Evolutionary conservation across 1,140 invertebrate species (phyloP).

Genomic region (Aphidius gifuensis): DNA sequence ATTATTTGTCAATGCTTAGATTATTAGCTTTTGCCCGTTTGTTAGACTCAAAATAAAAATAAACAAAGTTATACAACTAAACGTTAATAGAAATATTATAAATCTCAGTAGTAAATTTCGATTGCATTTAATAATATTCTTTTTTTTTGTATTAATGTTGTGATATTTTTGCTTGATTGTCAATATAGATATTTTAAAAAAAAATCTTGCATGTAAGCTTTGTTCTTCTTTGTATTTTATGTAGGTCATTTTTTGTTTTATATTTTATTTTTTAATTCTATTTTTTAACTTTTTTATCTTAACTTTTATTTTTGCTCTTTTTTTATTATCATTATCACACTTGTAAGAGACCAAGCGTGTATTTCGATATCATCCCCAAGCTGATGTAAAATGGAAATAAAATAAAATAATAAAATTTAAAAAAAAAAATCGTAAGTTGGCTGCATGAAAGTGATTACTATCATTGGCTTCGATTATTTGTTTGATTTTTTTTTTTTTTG

Average conservation of each 20-base stretch:
- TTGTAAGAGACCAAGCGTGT: slow-evolving; percentile 13
- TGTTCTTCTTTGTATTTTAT: no score
- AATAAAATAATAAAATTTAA: no score
- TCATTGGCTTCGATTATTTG: slow-evolving; percentile 15
- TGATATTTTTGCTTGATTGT: no score
- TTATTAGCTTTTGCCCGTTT: slow-evolving; percentile 7
- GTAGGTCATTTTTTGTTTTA: not conserved
- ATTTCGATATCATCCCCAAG: slow-evolving; percentile 20
- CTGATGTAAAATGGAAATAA: slow-evolving; percentile 2
- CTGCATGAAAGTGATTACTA: slow-evolving; percentile 19
- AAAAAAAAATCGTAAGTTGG: slow-evolving; percentile 19
- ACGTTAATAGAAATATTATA: no score
- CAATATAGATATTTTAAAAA: no score
- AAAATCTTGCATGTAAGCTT: no score
- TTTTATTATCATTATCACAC: slow-evolving; percentile 13
- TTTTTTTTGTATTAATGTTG: no score
- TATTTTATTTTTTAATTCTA: not conserved
- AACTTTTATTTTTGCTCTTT: not conserved
- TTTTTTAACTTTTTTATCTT: slow-evolving; percentile 6
- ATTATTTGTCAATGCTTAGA: slow-evolving; percentile 6
- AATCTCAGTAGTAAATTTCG: no score
- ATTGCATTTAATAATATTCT: no score
- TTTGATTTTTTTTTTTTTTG: not conserved
- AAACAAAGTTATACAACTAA: not conserved
- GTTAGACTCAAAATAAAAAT: not conserved